Base-by-base conservation (phyloP, 1,140 invertebrate genomes). In the Caenorhabditis latens region DNA sequence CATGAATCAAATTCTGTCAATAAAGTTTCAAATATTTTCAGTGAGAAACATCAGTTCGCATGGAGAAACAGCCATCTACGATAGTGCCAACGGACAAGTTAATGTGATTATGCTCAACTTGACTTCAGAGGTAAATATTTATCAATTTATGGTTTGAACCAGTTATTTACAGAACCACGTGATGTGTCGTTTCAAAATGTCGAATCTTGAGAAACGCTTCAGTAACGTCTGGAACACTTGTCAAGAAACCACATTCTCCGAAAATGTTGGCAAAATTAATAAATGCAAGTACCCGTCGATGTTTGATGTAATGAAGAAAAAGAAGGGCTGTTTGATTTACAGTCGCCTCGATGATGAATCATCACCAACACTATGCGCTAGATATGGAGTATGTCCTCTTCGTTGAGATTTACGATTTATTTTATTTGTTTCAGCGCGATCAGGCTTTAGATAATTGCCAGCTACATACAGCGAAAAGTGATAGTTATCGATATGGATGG, bases 401-500 rank as follows among this genome's bases (percentile, higher is more conserved):
- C 8, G 3, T 21, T 50, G 0, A 6, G 21, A 19, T 48, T 24
- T 6, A 43, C 8, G 11, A 9, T 9, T 1, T 24, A 21, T 8
- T 63, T 63, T 57, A 4, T 11, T 9, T 9, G 8, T 75, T 85
- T 46, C 46, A 67, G 65, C 4, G 55, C 0, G 50, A 48, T 32
- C 21, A 79, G 42, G 67, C n/a, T 0, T 32, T 55, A 14, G 71
- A 58, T n/a, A 85, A 85, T 24, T 85, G 84, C 57, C 16, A 85
- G 4, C 65, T 85, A n/a, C 63, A 85, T 50, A 11, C 24, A 11
- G 48, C 46, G 19, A 75, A 71, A 46, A 46, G 43, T 16, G 61
- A 58, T 13, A 50, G 48, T 19, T 85, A 85, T 46, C 84, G 67
- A 11, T 85, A 85, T 42, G 84, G 84, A 43, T 85, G 84, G 84